A percentile compares a stretch with the other conserved stretches of the same genome.
Evolutionary conservation across 2,113 vertebrate genomes (phyloP).

Genomic region (Lepisosteus osseus): DNA sequence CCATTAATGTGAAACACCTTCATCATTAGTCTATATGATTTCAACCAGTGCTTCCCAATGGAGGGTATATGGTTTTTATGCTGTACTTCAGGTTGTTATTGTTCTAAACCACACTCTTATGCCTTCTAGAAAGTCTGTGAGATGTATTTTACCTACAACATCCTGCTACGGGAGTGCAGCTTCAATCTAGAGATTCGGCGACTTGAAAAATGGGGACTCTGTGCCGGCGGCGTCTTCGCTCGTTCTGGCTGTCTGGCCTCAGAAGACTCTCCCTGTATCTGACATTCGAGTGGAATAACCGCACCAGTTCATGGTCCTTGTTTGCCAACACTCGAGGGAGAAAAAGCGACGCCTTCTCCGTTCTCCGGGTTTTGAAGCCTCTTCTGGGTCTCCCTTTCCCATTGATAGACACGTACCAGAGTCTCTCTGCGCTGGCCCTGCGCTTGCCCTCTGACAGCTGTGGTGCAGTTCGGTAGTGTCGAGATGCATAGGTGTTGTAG

Average conservation of each 20-base stretch:
- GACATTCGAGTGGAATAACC: slow-evolving; percentile 44
- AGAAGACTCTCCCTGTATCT: slow-evolving; percentile 52
- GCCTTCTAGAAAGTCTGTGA: background rate
- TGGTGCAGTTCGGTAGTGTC: slow-evolving; percentile 76
- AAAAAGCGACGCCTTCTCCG: slow-evolving; percentile 95
- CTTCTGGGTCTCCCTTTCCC: slow-evolving; percentile 92
- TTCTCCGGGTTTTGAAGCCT: slow-evolving; percentile 89
- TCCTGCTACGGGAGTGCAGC: background rate
- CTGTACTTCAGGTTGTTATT: too few relatives aligned
- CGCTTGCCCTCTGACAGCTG: slow-evolving; percentile 45
- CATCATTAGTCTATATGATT: too few relatives aligned
- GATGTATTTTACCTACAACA: slow-evolving; percentile 1
- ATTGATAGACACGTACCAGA: slow-evolving; percentile 93
- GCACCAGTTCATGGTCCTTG: slow-evolving; percentile 87
- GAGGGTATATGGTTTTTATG: too few relatives aligned
- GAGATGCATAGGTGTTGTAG: slow-evolving; percentile 92
- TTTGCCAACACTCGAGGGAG: slow-evolving; percentile 87
- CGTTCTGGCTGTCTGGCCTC: slow-evolving; percentile 24
- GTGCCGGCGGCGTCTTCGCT: slow-evolving; percentile 52
- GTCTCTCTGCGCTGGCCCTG: slow-evolving; percentile 74
- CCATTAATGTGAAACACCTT: background rate
- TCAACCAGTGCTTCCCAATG: too few relatives aligned
- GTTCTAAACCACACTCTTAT: background rate
- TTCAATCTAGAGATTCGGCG: slow-evolving; percentile 4
- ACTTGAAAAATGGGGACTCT: background rate